phyloP scores from a whole-genome alignment of 2,797 vertebrate genomes.

The Rhincodon typus region DNA sequence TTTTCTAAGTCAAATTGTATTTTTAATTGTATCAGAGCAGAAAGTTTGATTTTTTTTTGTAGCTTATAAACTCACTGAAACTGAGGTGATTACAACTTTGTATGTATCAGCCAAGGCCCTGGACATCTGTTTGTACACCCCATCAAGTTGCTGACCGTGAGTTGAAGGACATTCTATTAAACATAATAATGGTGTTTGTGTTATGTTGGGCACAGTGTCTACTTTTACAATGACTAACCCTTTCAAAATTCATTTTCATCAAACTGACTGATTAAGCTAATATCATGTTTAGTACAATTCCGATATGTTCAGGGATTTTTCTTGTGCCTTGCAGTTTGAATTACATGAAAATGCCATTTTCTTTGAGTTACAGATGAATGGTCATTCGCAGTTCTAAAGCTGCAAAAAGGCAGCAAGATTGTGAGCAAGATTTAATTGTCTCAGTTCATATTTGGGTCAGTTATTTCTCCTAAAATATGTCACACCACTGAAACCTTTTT shows the following conservation, averaged over 20 bases:
- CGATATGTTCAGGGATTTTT: not conserved
- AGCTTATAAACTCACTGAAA: not conserved
- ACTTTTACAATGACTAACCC: not conserved
- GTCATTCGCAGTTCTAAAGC: not conserved
- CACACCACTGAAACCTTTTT: not conserved
- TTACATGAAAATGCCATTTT: not conserved
- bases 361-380: not conserved
- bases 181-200: not conserved
- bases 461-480: not conserved
- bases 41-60: not conserved
- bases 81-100: not conserved
- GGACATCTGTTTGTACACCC: not conserved
- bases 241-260: not conserved
- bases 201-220: not conserved
- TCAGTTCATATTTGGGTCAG: not conserved
- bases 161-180: not conserved
- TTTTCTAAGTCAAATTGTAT: not conserved
- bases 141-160: not conserved
- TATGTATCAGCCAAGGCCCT: not conserved
- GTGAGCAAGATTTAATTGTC: not conserved
- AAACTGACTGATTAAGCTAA: no score
- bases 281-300: not conserved
- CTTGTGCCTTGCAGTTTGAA: not conserved
- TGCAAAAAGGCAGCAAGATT: no score
- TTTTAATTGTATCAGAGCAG: not conserved